Evolutionary conservation across 2,113 vertebrate genomes (phyloP).

Genomic region (Osmerus mordax): DNA sequence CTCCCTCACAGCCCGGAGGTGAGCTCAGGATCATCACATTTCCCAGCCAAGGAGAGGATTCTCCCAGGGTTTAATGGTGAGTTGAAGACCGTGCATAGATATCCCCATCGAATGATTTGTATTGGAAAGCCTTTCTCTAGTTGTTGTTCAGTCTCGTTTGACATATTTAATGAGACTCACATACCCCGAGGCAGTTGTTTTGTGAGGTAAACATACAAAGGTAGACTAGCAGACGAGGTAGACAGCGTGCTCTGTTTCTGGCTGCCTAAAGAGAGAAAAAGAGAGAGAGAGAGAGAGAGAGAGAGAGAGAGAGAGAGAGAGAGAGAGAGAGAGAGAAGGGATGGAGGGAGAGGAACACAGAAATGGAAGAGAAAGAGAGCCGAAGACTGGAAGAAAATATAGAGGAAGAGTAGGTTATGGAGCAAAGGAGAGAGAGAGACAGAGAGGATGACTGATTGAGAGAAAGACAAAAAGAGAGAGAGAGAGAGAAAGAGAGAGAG

Average conservation of each 20-base stretch:
- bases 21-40: slow-evolving; percentile 62
- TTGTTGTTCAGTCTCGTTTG: slow-evolving; percentile 57
- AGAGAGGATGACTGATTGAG: slow-evolving; percentile 14
- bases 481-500: background rate
- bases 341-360: background rate
- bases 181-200: slow-evolving; percentile 49
- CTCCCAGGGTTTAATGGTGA: slow-evolving; percentile 58
- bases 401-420: slow-evolving; percentile 8
- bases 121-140: slow-evolving; percentile 54
- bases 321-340: background rate
- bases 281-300: background rate
- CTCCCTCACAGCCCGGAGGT: slow-evolving; percentile 60
- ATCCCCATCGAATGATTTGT: slow-evolving; percentile 49
- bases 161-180: slow-evolving; percentile 53
- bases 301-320: background rate
- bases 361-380: no score
- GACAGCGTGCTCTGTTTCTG: background rate
- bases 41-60: slow-evolving; percentile 62
- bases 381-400: background rate
- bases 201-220: slow-evolving; percentile 61
- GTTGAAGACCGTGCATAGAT: slow-evolving; percentile 51
- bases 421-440: slow-evolving; percentile 12
- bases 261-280: background rate
- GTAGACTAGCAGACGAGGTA: slow-evolving; percentile 32
- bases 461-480: slow-evolving; percentile 3